Conservation (phyloP, 2,113 vertebrate genomes). For the Chitala chitala region DNA sequence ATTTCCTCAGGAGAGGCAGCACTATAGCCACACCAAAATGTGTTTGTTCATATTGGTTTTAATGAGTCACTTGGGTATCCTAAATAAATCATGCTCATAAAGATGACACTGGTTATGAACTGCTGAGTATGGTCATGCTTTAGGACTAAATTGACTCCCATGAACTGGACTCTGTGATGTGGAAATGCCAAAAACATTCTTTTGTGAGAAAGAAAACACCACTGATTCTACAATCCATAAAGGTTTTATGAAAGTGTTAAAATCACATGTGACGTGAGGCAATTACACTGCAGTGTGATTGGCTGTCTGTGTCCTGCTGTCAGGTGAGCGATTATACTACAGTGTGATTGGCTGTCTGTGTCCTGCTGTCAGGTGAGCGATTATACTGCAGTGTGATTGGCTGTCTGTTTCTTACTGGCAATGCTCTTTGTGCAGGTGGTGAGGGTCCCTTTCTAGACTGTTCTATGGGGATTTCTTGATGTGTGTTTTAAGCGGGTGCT, state of each 20-base stretch:
- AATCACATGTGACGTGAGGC: too few relatives aligned
- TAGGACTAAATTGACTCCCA: too few relatives aligned
- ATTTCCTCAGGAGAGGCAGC: constrained; percentile 17
- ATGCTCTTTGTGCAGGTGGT: constrained; percentile 48
- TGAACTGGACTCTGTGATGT: too few relatives aligned
- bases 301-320: too few relatives aligned
- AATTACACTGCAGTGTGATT: background rate
- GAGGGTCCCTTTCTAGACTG: constrained; percentile 57
- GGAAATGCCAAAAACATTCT: too few relatives aligned
- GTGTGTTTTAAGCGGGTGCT: constrained; percentile 52
- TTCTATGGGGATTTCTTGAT: constrained; percentile 58
- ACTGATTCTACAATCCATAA: too few relatives aligned
- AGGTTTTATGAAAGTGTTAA: too few relatives aligned
- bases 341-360: too few relatives aligned
- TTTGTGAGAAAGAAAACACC: too few relatives aligned
- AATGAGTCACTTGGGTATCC: background rate
- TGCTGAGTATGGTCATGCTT: too few relatives aligned
- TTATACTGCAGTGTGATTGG: constrained; percentile 16
- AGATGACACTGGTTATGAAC: too few relatives aligned
- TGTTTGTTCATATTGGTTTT: background rate
- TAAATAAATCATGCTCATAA: too few relatives aligned
- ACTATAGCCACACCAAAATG: background rate
- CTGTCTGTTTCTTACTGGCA: constrained; percentile 15
- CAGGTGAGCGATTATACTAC: background rate
- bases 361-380: constrained; percentile 10